Conservation (phyloP, 1,140 invertebrate species). For the Pinna nobilis region DNA sequence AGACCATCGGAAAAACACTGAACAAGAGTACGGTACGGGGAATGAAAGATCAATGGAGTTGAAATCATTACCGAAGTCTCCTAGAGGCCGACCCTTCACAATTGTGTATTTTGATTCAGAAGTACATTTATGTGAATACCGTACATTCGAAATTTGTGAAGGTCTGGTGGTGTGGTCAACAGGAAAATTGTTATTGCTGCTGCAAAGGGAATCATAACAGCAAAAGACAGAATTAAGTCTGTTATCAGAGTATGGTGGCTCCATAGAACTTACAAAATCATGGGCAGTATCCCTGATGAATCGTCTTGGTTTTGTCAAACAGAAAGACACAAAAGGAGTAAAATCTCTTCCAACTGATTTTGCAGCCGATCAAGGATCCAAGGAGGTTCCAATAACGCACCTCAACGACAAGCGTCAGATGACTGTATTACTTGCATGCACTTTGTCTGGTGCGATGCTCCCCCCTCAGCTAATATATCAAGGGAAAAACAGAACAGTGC, state of each 20-base stretch:
- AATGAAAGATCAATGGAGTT: slow-evolving; percentile 19
- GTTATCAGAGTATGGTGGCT: slow-evolving; percentile 23
- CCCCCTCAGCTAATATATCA: slow-evolving; percentile 45
- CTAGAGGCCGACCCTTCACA: slow-evolving; percentile 16
- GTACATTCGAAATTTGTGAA: slow-evolving; percentile 19
- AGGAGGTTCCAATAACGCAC: slow-evolving; percentile 35
- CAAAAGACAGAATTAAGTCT: not conserved
- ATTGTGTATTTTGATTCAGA: slow-evolving; percentile 12
- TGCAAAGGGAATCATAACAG: not conserved
- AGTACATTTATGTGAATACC: slow-evolving; percentile 9
- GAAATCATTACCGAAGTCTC: not conserved
- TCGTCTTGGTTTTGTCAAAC: slow-evolving; percentile 28
- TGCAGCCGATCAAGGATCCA: slow-evolving; percentile 34
- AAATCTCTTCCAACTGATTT: slow-evolving; percentile 37
- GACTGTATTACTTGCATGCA: slow-evolving; percentile 29
- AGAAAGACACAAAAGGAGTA: slow-evolving; percentile 35
- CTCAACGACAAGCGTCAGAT: slow-evolving; percentile 50
- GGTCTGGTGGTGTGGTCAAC: slow-evolving; percentile 21
- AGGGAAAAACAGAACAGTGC: slow-evolving; percentile 36
- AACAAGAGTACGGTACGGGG: slow-evolving; percentile 26
- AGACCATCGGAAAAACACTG: not conserved
- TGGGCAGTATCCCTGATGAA: slow-evolving; percentile 36
- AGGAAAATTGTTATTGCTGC: slow-evolving; percentile 8
- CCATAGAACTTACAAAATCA: slow-evolving; percentile 20
- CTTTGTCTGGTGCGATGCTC: slow-evolving; percentile 10